Percentiles rank a stretch among this genome's conserved stretches.
These are phyloP conservation scores for Haliclona indistincta DNA, from an alignment of 37 sponge, comb jelly and placozoan genomes.

Conservation along the genomic window DNA sequence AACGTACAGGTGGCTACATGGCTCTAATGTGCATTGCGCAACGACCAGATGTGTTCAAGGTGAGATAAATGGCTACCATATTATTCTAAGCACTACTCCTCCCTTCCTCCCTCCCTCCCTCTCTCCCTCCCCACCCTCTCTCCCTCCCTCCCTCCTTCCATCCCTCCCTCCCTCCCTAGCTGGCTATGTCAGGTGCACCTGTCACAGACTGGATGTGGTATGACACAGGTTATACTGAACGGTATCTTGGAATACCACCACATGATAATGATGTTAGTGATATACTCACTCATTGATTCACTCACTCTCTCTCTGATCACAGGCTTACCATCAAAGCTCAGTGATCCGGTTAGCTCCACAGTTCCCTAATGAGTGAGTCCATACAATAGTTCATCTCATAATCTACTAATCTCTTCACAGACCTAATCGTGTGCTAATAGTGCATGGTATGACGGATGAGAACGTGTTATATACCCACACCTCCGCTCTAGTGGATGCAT, in stretches of 20 bases:
- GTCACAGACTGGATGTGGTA: slow-evolving; percentile 80
- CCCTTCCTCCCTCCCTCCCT: background rate
- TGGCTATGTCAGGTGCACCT: slow-evolving; percentile 84
- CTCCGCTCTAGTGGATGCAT: slow-evolving; percentile 48
- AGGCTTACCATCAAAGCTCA: slow-evolving; percentile 11
- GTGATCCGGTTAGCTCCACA: slow-evolving; percentile 2
- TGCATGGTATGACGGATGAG: slow-evolving; percentile 91
- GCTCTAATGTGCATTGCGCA: slow-evolving; percentile 79
- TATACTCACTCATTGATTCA: background rate
- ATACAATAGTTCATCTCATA: background rate
- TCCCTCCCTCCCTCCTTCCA: background rate
- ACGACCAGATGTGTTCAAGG: slow-evolving; percentile 79
- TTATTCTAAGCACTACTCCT: background rate
- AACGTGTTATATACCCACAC: slow-evolving; percentile 92
- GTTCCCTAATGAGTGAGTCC: slow-evolving; percentile 43
- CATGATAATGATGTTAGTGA: too few relatives aligned
- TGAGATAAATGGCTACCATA: slow-evolving; percentile 20
- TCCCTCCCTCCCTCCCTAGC: slow-evolving; percentile 20
- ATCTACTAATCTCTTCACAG: slow-evolving; percentile 22
- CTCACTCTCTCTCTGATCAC: too few relatives aligned
- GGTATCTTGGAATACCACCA: slow-evolving; percentile 75
- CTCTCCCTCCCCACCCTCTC: background rate
- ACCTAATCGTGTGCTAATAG: slow-evolving; percentile 66
- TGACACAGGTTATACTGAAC: slow-evolving; percentile 93
- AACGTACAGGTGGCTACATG: slow-evolving; percentile 92